Conservation (phyloP, 2,113 vertebrate genomes). For the Melozone crissalis region DNA sequence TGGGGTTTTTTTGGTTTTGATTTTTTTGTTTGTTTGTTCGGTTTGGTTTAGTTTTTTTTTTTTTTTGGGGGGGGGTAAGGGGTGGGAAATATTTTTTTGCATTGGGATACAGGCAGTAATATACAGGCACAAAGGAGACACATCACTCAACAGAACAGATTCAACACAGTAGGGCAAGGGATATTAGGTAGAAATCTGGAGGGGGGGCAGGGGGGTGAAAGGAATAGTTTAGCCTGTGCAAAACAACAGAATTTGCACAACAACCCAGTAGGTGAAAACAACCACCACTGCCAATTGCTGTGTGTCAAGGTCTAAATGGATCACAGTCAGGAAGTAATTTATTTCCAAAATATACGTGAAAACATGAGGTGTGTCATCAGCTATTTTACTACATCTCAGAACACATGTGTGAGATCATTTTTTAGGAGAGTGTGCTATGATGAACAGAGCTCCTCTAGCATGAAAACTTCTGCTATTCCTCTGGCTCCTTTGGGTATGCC, state of each 20-base stretch:
- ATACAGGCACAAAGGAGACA: neutral
- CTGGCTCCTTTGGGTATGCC: neutral
- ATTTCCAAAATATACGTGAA: neutral
- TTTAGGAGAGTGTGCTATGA: neutral
- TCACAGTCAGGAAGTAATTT: neutral
- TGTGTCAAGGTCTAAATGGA: neutral
- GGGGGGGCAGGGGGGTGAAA: fast-evolving
- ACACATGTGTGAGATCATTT: neutral
- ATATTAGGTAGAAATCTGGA: neutral
- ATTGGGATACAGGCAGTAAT: neutral
- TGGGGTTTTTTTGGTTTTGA: no score
- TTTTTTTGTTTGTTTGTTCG: neutral
- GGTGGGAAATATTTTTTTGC: neutral
- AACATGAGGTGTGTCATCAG: neutral
- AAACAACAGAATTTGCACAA: neutral
- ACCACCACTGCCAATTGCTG: neutral
- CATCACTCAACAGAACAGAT: neutral
- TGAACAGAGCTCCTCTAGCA: neutral
- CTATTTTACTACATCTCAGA: neutral
- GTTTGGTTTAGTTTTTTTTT: neutral
- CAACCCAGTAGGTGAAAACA: neutral
- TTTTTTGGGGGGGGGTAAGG: neutral
- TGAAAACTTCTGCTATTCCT: neutral
- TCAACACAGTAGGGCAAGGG: neutral
- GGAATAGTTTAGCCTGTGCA: neutral